Evolutionary conservation across 2,113 vertebrate species (phyloP), one percentile per base, ranked within the genome.

Genomic region (Oncorhynchus tshawytscha): DNA sequence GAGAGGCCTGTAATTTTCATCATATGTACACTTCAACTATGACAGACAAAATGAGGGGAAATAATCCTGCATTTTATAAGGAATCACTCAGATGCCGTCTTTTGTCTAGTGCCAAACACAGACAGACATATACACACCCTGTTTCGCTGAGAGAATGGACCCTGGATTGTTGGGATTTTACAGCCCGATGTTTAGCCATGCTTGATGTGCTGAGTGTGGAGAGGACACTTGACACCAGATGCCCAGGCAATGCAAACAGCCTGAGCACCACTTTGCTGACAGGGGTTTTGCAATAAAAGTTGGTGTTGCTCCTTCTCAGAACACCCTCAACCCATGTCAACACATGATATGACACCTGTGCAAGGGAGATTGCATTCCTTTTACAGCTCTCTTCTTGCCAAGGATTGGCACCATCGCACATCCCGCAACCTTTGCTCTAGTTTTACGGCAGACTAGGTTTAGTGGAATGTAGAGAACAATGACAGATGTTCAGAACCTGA

Each of bases 221-320:
- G 67, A 76, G 67, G 31, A 24, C 74, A 60, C 67, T 76, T 76
- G 31, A 76, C 51, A 60, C 49, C 24, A 15, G 11, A 29, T 29
- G 48, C 74, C 29, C 22, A 12, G 8, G 18, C 51, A 57, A 57
- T 57, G 51, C 51, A 57, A 57, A 57, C 16, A 57, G 16, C 51
- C 51, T 57, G 51, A 15, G 18, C 51, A 57, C 51, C 12, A 57
- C 51, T 57, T 57, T 16, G 18, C 5, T 57, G 18, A 57, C 51
- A 16, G 51, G 51, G 18, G 51, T 13, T 57, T 57, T 18, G 18
- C 18, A 11, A 57, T 57, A 57, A 57, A 57, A 57, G 51, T 18
- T 16, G 1, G 3, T 57, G 13, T 18, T 57, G 51, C 51, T 16
- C 3, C 51, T 18, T 54, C 34, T 13, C 51, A 5, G 51, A 57